Base-by-base conservation (phyloP, 2,113 vertebrate genomes). In the Panurus biarmicus region DNA sequence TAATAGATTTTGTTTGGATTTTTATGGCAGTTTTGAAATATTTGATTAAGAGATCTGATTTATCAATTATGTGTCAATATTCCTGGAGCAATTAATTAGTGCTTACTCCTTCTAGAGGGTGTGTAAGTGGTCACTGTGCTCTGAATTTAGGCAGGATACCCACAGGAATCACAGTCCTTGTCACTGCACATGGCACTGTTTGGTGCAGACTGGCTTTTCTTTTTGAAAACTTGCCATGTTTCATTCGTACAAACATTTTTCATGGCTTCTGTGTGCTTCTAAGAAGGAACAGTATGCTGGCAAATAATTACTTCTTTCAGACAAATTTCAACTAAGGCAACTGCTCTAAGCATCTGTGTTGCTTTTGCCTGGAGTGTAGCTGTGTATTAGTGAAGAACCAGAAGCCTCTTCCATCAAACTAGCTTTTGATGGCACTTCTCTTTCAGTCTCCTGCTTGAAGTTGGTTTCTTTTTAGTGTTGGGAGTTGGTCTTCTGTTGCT, bases 391-490 rank as follows among this genome's bases (percentile, higher is more conserved):
- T 22, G 57, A 64, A 77, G 72, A 85, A 16, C 28, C 65, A 69
- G 70, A 54, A 85, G 23, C 75, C 19, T 89, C 26, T 93, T 42
- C 66, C 40, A 66, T 67, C 58, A 48, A 60, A 72, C 70, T 85
- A 73, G 22, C 36, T 77, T 91, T 88, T 80, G 45, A 74, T 79
- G 74, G 50, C 53, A 36, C 44, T 79, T 87, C 53, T 80, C 71
- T 58, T 71, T 56, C 87, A 70, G 54, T 73, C 75, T 67, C 78
- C 80, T 85, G 42, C 86, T 89, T 93, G 54, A 89, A 94, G 58
- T 14, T 66, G 40, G 35, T 36, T 90, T 79, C 75, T 78, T 70
- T 93, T 42, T 64, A 74, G 29, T 42, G 10, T 24, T 11, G 12
- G 22, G 45, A 64, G 58, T 33, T 86, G 79, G 35, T 83, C 22